Base-by-base conservation (phyloP, 2,797 vertebrate species). In the Philypnodon macrostomus region DNA sequence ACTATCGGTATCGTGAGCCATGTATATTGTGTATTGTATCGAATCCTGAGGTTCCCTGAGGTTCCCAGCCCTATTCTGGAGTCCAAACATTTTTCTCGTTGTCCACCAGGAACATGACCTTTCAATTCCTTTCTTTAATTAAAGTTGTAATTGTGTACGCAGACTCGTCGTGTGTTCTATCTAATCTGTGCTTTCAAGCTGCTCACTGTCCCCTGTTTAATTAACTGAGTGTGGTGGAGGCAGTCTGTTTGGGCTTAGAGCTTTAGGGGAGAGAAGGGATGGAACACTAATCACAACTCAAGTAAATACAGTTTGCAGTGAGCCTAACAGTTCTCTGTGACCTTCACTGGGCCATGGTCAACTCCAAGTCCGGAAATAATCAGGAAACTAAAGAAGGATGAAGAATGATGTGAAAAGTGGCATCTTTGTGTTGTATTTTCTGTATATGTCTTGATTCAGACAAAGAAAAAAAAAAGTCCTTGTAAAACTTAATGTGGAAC, bases 41-140 rank as follows among this genome's bases (percentile, higher is more conserved):
- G n/a, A n/a, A n/a, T n/a, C n/a, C n/a, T n/a, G n/a, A n/a, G n/a
- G n/a, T n/a, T n/a, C n/a, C n/a, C n/a, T n/a, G n/a, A n/a, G n/a
- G n/a, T n/a, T n/a, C n/a, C n/a, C n/a, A n/a, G n/a, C n/a, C n/a
- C n/a, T 7, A 30, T 18, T 13, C 12, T 16, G 31, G 18, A 1
- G 15, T 51, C 30, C 58, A 50, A 50, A 39, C 39, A 34, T 52
- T 63, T 58, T 53, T 59, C 36, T 5, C 26, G 6, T 73, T 75
- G 32, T 53, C 49, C 52, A 56, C n/a, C 44, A 47, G 50, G 14
- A 61, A 24, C 53, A 60, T 84, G 79, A 83, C 75, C 77, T 85
- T 81, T 79, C 38, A 69, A 51, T 68, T 60, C 56, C 72, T 47
- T 17, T 34, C 67, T 80, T 84, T 86, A 84, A 88, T 86, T 85